A percentile compares a stretch with the other conserved stretches of the same genome.
Conservation (phyloP, 2,797 vertebrate species). For the Alosa sapidissima region DNA sequence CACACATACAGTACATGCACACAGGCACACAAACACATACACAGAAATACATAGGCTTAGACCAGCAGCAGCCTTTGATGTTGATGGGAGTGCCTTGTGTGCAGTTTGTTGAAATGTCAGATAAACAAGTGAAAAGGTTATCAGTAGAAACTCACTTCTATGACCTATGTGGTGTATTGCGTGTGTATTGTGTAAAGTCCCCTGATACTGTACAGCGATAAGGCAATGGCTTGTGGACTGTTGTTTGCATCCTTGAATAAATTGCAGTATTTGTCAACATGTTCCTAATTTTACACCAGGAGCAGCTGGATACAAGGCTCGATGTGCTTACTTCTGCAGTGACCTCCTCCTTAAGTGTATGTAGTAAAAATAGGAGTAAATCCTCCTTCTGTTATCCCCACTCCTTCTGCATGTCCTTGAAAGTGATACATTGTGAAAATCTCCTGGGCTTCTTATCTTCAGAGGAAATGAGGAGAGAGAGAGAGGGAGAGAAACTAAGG, state of each 20-base stretch:
- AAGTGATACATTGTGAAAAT: constrained; percentile 27
- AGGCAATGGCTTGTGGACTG: background rate
- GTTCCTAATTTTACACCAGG: background rate
- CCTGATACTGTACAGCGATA: background rate
- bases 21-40: no score
- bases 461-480: constrained; percentile 33
- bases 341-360: constrained; percentile 3
- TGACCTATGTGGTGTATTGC: background rate
- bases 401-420: constrained; percentile 21
- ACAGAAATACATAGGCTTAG: no score
- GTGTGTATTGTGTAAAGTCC: background rate
- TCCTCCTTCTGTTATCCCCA: background rate
- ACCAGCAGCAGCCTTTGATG: background rate
- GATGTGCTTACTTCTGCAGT: background rate
- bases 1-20: no score
- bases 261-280: background rate
- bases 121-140: background rate
- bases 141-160: background rate
- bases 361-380: constrained; percentile 19
- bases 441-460: constrained; percentile 39
- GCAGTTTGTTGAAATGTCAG: background rate
- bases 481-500: constrained; percentile 20
- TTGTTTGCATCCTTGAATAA: background rate
- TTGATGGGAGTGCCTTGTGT: no score
- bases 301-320: background rate